Evolutionary conservation across 1,140 invertebrate genomes (phyloP), one percentile per base, ranked within the genome.

Genomic region (Brachionus calyciflorus): DNA sequence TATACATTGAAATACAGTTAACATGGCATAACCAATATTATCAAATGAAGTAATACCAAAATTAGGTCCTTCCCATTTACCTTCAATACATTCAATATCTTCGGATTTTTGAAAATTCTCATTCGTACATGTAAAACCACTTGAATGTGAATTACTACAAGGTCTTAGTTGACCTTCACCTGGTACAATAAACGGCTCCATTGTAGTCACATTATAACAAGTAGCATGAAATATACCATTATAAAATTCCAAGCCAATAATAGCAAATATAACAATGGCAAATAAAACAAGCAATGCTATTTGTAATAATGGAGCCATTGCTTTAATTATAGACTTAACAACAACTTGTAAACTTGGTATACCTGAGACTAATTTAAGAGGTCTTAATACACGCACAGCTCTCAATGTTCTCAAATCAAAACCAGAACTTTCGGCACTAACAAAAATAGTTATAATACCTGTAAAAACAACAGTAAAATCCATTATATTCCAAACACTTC

Each of bases 401-500:
- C 96, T 91, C 88, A 98, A 90, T 87, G 95, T 98, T 89, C 95
- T 91, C 88, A 98, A 92, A 90, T 98, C 95, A 90, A 97, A 85
- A 21, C 30, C 30, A 28, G 17, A 46, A 17, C 49, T 28, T 7
- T 60, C 37, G 19, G 28, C 51, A 33, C 24, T 28, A 21, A 60
- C 37, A 10, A 73, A 78, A 40, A 53, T 55, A 9, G 44, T 77
- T 79, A 90, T 93, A 92, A 89, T 99, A 96, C 97, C 97, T 84
- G 96, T 99, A 83, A 99, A 92, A 87, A 99, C 96, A 85, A 99
- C 97, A 88, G 99, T 94, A 89, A 99, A 99, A 90, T 99, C 97
- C 95, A 99, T 98, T 85, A 99, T 96, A 90, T 99, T 99, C 97
- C 97, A 99, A 88, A 99, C 91, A 89, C 98, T 99, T 86, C 96